Percentiles rank a stretch among this genome's conserved stretches.
Evolutionary conservation across 2,113 vertebrate species (phyloP).

Genomic region (Puma concolor): DNA sequence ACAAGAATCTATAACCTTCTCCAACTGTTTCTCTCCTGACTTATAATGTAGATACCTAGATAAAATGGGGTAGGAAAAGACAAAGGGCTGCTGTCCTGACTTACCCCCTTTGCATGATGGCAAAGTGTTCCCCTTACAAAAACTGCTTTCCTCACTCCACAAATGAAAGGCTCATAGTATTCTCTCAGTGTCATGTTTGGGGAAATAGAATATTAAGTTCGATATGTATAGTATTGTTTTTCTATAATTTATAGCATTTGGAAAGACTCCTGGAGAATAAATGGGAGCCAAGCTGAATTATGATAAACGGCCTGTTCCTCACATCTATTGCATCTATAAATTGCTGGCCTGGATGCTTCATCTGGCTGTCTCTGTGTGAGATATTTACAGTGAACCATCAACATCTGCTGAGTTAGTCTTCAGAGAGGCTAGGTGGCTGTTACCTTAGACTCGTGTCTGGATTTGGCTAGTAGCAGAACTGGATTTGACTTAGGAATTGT

Average conservation of each 20-base stretch:
- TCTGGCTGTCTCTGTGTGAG: slow-evolving; percentile 32
- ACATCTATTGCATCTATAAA: slow-evolving; percentile 52
- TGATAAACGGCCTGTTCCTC: slow-evolving; percentile 48
- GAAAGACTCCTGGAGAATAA: slow-evolving; percentile 50
- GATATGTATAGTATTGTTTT: slow-evolving; percentile 39
- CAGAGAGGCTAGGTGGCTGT: neutral
- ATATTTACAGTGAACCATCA: neutral
- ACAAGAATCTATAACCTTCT: slow-evolving; percentile 79
- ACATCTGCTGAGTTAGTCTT: slow-evolving; percentile 6
- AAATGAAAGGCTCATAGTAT: neutral
- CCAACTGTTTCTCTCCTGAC: slow-evolving; percentile 69
- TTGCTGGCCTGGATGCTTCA: neutral
- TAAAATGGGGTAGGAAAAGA: slow-evolving; percentile 26
- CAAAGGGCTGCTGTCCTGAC: neutral
- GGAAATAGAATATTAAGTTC: slow-evolving; percentile 39
- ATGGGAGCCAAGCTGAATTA: slow-evolving; percentile 38
- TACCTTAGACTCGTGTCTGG: slow-evolving; percentile 35
- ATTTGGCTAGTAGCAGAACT: slow-evolving; percentile 15
- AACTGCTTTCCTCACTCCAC: neutral
- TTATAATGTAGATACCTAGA: slow-evolving; percentile 44
- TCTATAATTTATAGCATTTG: slow-evolving; percentile 49
- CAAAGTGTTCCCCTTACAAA: neutral
- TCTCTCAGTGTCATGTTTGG: neutral
- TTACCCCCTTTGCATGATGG: neutral
- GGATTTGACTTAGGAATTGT: neutral